These are phyloP conservation scores for Timandra comae DNA, from an alignment of 2,888 invertebrate species.

Conservation along the genomic window DNA sequence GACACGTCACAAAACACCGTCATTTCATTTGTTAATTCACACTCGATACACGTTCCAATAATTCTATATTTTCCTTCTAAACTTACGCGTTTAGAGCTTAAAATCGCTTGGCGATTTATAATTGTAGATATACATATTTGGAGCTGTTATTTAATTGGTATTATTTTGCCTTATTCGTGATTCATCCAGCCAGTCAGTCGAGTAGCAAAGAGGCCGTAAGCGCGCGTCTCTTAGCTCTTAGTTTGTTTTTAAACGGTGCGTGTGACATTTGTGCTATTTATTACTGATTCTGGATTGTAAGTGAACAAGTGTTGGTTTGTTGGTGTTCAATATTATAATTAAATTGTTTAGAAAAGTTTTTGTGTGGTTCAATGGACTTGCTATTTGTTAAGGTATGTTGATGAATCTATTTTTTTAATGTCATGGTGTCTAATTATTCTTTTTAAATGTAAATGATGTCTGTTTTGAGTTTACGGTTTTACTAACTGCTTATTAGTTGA, in stretches of 20 bases:
- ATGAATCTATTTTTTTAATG: too few relatives aligned
- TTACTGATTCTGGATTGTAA: too few relatives aligned
- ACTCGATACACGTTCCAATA: conserved; percentile 35
- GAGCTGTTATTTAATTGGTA: conserved; percentile 58
- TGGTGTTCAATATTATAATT: too few relatives aligned
- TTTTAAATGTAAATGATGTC: too few relatives aligned
- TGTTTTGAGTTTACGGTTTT: too few relatives aligned
- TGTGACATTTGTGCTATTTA: conserved; percentile 42
- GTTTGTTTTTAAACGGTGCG: conserved; percentile 38
- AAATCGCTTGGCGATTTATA: conserved; percentile 33
- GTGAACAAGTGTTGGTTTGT: too few relatives aligned
- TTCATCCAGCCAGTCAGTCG: conserved; percentile 55
- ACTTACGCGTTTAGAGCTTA: conserved; percentile 28
- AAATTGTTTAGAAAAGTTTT: too few relatives aligned
- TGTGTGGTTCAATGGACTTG: too few relatives aligned
- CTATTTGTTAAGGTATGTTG: too few relatives aligned
- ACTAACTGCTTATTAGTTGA: too few relatives aligned
- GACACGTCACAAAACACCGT: conserved; percentile 35
- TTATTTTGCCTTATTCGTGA: conserved; percentile 69
- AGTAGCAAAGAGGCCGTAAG: conserved; percentile 44
- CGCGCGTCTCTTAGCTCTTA: conserved; percentile 39
- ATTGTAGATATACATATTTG: conserved; percentile 41
- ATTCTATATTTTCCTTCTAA: conserved; percentile 24
- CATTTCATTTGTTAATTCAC: too few relatives aligned
- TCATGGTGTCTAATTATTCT: too few relatives aligned